Evolutionary conservation across 2,113 vertebrate genomes (phyloP).

Genomic region (Rhabdornis inornatus): DNA sequence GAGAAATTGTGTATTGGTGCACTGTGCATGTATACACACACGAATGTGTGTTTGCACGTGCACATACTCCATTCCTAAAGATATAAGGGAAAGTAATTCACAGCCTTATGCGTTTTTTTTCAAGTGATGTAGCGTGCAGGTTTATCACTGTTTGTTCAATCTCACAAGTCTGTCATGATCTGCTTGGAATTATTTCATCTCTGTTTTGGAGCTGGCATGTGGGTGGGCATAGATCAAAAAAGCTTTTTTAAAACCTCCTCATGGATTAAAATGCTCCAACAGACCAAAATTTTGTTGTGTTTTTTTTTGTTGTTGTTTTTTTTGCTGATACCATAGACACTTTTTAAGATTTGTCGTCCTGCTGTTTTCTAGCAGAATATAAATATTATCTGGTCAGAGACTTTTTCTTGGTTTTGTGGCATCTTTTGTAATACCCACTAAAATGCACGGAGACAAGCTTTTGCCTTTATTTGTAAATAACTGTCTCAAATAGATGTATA

Average conservation of each 20-base stretch:
- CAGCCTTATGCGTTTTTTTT: not conserved
- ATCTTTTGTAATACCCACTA: not conserved
- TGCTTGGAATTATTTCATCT: not conserved
- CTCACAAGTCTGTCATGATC: not conserved
- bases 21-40: not conserved
- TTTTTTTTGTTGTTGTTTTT: not conserved
- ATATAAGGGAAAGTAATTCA: not conserved
- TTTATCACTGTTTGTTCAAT: not conserved
- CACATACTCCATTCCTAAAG: not conserved
- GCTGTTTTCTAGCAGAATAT: not conserved
- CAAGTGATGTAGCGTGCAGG: not conserved
- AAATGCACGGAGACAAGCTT: not conserved
- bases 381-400: not conserved
- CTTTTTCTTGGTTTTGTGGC: not conserved
- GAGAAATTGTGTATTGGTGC: not conserved
- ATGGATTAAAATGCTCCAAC: not conserved
- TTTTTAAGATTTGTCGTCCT: not conserved
- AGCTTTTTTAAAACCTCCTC: not conserved
- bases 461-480: not conserved
- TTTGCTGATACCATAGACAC: accelerated
- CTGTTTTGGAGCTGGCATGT: not conserved
- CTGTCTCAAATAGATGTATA: accelerated
- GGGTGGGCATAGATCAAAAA: not conserved
- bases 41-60: not conserved
- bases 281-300: not conserved